These are phyloP conservation scores for Achroia grisella DNA, from an alignment of 1,140 invertebrate species.

Conservation along the genomic window DNA sequence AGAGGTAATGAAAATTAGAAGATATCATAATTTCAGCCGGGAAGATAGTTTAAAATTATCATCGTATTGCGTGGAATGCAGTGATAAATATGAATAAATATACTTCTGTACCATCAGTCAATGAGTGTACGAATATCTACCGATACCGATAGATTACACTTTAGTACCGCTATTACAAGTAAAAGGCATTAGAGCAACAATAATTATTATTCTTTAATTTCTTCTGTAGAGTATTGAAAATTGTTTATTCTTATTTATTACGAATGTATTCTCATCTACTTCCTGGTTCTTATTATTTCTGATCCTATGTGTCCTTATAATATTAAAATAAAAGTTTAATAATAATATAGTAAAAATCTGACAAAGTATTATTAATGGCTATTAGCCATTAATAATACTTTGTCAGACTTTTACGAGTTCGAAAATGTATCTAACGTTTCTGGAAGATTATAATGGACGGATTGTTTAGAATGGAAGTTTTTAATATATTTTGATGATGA, in stretches of 20 bases:
- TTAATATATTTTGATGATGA: slow-evolving; percentile 33
- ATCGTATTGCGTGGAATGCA: too few relatives aligned
- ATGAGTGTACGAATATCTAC: too few relatives aligned
- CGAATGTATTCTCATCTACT: slow-evolving; percentile 30
- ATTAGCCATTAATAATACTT: too few relatives aligned
- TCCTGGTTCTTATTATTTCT: slow-evolving; percentile 23
- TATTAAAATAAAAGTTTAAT: slow-evolving; percentile 20
- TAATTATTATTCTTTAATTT: slow-evolving; percentile 50
- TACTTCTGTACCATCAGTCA: too few relatives aligned
- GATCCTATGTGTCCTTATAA: slow-evolving; percentile 30
- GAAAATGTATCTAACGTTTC: slow-evolving; percentile 20
- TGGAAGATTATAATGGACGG: slow-evolving; percentile 14
- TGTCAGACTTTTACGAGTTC: slow-evolving; percentile 42
- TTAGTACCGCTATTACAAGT: slow-evolving; percentile 31
- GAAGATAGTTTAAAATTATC: too few relatives aligned
- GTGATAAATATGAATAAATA: too few relatives aligned
- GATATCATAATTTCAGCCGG: too few relatives aligned
- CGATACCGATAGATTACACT: too few relatives aligned
- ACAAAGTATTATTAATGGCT: slow-evolving; percentile 47
- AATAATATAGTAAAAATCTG: slow-evolving; percentile 34
- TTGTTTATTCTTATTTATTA: slow-evolving; percentile 41
- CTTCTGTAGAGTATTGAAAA: slow-evolving; percentile 38
- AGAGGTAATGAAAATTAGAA: too few relatives aligned
- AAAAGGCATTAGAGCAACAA: slow-evolving; percentile 25
- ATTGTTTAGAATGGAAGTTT: too few relatives aligned